Conservation (phyloP, 2,888 invertebrate genomes). For the Lasioglossum zephyrum region DNA sequence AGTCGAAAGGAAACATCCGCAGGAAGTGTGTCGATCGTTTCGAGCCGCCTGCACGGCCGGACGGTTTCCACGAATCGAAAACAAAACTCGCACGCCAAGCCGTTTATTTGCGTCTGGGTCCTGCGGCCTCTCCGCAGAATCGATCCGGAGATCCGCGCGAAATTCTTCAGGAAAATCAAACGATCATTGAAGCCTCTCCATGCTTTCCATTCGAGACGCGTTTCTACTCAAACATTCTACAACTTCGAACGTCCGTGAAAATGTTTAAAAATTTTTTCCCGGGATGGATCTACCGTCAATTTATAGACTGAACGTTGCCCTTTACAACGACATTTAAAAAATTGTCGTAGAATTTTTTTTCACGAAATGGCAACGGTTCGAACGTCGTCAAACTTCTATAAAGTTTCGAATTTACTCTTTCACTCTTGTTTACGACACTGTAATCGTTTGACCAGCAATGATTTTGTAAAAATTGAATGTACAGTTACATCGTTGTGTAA, state of each 20-base stretch:
- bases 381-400: neutral
- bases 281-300: neutral
- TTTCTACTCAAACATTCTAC: neutral
- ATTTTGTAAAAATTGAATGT: neutral
- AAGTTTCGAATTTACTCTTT: neutral
- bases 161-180: neutral
- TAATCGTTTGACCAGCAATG: neutral
- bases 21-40: constrained; percentile 59
- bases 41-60: constrained; percentile 14
- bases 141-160: neutral
- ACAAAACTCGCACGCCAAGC: constrained; percentile 21
- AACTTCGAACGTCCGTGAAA: neutral
- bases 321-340: neutral
- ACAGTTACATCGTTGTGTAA: neutral
- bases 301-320: neutral
- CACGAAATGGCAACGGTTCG: neutral
- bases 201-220: neutral
- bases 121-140: constrained; percentile 27
- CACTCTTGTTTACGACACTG: neutral
- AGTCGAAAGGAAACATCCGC: constrained; percentile 65
- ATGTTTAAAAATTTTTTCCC: neutral
- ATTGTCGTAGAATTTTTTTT: neutral
- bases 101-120: constrained; percentile 53
- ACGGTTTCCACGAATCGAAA: constrained; percentile 48
- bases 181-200: too few species aligned